phyloP scores from a whole-genome alignment of 2,797 vertebrate genomes.

The Gymnopithys bicolor region DNA sequence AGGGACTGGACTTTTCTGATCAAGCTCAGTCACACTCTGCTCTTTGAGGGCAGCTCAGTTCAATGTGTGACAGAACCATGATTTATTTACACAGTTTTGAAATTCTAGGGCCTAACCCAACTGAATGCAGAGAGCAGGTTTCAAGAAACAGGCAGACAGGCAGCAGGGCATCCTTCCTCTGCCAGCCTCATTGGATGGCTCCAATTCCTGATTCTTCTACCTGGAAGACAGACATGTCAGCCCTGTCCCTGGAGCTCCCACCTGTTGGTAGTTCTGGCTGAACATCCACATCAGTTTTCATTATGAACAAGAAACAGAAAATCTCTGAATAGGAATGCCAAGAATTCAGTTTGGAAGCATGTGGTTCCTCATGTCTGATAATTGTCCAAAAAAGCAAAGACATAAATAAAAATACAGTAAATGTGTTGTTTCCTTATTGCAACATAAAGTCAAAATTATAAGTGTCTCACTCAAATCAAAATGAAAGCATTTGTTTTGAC shows the following conservation, averaged over 20 bases:
- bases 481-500: constrained; percentile 62
- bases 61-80: neutral
- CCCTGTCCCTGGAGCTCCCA: neutral
- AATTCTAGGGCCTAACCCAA: neutral
- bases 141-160: neutral
- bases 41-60: neutral
- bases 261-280: neutral
- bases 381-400: constrained; percentile 28
- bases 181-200: neutral
- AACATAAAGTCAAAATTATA: constrained; percentile 24
- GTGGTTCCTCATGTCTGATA: neutral
- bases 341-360: neutral
- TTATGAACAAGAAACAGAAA: neutral
- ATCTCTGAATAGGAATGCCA: neutral
- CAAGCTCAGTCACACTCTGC: neutral
- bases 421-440: neutral
- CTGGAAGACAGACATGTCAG: neutral
- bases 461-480: constrained; percentile 36
- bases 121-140: neutral
- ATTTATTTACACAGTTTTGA: neutral
- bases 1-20: neutral
- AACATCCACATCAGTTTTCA: neutral
- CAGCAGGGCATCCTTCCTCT: neutral
- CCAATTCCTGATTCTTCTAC: neutral
- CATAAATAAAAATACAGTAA: constrained; percentile 16